phyloP scores from a whole-genome alignment of 2,888 invertebrate species.

The Tridacna gigas region DNA sequence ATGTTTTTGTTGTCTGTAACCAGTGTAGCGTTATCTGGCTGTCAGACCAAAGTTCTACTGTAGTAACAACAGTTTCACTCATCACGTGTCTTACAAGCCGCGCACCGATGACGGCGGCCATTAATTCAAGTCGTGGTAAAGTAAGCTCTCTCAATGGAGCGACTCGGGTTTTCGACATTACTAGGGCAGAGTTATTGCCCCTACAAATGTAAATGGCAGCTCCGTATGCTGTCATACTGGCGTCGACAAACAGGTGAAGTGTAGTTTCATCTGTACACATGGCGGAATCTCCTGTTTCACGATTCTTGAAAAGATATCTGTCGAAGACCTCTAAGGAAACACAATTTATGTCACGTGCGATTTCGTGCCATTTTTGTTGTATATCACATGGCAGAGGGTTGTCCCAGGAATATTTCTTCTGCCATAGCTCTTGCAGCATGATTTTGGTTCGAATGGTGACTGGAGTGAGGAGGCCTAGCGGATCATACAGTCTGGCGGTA shows the following conservation, averaged over 20 bases:
- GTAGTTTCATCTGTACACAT: background rate
- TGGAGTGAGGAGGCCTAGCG: slow-evolving; percentile 40
- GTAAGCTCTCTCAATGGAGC: slow-evolving; percentile 46
- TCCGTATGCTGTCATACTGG: slow-evolving; percentile 23
- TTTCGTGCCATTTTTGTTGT: background rate
- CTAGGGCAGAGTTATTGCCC: slow-evolving; percentile 4
- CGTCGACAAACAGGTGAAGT: slow-evolving; percentile 33
- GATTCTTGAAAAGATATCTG: background rate
- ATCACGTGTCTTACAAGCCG: slow-evolving; percentile 13
- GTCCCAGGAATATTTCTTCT: slow-evolving; percentile 25
- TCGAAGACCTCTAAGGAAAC: background rate
- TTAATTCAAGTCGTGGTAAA: slow-evolving; percentile 45
- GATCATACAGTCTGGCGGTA: slow-evolving; percentile 43
- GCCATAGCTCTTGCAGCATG: slow-evolving; percentile 37
- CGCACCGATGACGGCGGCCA: slow-evolving; percentile 31
- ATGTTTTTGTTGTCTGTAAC: slow-evolving; percentile 1
- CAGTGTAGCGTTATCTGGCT: slow-evolving; percentile 37
- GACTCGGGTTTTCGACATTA: slow-evolving; percentile 37
- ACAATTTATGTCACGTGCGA: slow-evolving; percentile 7
- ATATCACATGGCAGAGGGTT: slow-evolving; percentile 1
- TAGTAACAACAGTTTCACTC: background rate
- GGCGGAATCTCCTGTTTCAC: background rate
- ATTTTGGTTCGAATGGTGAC: slow-evolving; percentile 40
- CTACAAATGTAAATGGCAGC: slow-evolving; percentile 17
- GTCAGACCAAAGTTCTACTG: slow-evolving; percentile 18